A percentile compares a stretch with the other conserved stretches of the same genome.
Evolutionary conservation across 2,113 vertebrate species (phyloP).

Genomic region (Periophthalmodon schlosseri): DNA sequence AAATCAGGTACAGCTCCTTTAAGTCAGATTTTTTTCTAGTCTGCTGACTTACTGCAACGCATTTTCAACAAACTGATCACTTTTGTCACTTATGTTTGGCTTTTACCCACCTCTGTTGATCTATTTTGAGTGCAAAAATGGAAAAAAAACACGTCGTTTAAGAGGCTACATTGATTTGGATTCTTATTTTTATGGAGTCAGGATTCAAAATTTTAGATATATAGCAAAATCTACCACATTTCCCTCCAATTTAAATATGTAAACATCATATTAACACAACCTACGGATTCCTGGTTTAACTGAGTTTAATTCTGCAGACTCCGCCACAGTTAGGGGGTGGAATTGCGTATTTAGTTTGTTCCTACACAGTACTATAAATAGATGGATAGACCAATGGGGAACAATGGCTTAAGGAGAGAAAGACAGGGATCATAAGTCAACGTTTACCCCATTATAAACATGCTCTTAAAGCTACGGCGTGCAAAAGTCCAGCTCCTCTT

Average conservation of each 20-base stretch:
- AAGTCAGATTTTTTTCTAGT: too few species aligned
- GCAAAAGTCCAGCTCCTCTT: slow-evolving; percentile 84
- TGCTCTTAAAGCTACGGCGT: slow-evolving; percentile 91
- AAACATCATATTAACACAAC: neutral
- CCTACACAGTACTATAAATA: slow-evolving; percentile 2
- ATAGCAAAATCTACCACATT: neutral
- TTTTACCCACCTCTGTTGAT: neutral
- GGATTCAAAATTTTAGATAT: neutral
- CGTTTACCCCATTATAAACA: slow-evolving; percentile 83
- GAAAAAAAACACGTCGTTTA: too few species aligned
- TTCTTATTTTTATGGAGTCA: neutral
- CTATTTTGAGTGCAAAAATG: neutral
- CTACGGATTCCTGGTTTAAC: neutral
- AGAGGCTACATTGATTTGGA: too few species aligned
- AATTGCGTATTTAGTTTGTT: slow-evolving; percentile 15
- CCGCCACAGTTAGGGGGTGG: slow-evolving; percentile 21
- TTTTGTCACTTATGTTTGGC: too few species aligned
- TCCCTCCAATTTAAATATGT: neutral
- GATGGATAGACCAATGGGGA: neutral
- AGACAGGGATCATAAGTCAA: slow-evolving; percentile 53
- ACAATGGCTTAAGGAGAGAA: slow-evolving; percentile 45
- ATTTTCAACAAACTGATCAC: too few species aligned
- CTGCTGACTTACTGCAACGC: too few species aligned
- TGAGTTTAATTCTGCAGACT: slow-evolving; percentile 15
- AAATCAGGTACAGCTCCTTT: too few species aligned